Base-by-base conservation (phyloP, 2,888 invertebrate species). In the Drosophila fulvimacula region DNA sequence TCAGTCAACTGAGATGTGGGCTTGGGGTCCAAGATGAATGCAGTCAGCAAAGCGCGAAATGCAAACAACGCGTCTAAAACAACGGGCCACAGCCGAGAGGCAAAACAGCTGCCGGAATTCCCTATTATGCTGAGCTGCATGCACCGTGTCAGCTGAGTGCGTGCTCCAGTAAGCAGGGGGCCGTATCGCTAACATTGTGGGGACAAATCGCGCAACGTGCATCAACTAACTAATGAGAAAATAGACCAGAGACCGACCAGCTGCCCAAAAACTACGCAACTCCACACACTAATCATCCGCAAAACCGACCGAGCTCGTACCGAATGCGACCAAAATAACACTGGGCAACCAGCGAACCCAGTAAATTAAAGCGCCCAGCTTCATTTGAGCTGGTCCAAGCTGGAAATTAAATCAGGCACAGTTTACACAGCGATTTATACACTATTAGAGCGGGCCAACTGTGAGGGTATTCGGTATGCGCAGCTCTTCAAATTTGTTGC, bases 191-290 rank as follows among this genome's bases (percentile, higher is more conserved):
- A 76, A 85, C 80, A 85, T 82, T 84, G 83, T 83, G 84, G 70
- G 69, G 69, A 81, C 77, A 86, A 83, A 81, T 71, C 77, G 74
- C 75, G 76, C 76, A 69, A 81, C 88, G 85, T 88, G 85, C 81
- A 79, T 72, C 76, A 82, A 85, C 82, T 88, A 74, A 58, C 82
- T 88, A 88, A 86, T 86, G 85, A 85, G 81, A 77, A 88, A 74
- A 72, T 87, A 84, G 84, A 74, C 81, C 66, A 74, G 71, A 55
- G 19, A 53, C 34, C 42, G 42, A n/a, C 36, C 21, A 49, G 2
- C 36, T 21, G 49, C 55, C 55, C 65, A 44, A 59, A 64, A 74
- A 65, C 75, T 70, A 70, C 62, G 56, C 76, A 70, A 62, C 81
- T 48, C 34, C 58, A 62, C 76, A 66, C 79, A 79, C 83, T 82